These are phyloP conservation scores for Bedellia somnulentella DNA, from an alignment of 2,888 invertebrate species.

Conservation along the genomic window DNA sequence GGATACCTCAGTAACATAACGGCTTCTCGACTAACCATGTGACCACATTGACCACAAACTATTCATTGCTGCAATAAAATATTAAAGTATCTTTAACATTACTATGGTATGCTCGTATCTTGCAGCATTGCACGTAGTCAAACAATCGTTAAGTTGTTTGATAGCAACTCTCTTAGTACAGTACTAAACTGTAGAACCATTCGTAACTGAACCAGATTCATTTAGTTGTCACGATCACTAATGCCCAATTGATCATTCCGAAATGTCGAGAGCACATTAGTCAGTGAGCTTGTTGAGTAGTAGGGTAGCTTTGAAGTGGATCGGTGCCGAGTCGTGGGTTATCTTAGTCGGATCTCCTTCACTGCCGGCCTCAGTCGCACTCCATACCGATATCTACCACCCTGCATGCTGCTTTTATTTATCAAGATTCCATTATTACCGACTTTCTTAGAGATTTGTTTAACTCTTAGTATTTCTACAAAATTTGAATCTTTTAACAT, in stretches of 20 bases:
- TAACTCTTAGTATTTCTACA: too few species aligned
- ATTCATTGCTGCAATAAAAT: conserved; percentile 46
- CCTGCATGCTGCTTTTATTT: conserved; percentile 56
- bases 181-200: too few species aligned
- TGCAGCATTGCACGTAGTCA: conserved; percentile 48
- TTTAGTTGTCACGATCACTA: conserved; percentile 50
- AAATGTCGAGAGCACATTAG: conserved; percentile 52
- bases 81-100: too few species aligned
- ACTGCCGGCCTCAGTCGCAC: conserved; percentile 39
- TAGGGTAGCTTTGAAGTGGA: conserved; percentile 52
- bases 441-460: too few species aligned
- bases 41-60: conserved; percentile 56
- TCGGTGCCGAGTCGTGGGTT: conserved; percentile 34
- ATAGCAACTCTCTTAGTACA: too few species aligned
- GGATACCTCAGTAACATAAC: conserved; percentile 44
- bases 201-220: conserved; percentile 47
- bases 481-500: too few species aligned
- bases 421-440: too few species aligned
- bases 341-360: conserved; percentile 33
- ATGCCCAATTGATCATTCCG: conserved; percentile 44
- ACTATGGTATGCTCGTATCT: too few species aligned
- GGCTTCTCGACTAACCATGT: conserved; percentile 56
- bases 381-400: conserved; percentile 37
- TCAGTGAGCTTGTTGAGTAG: conserved; percentile 50
- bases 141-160: conserved; percentile 51